These are phyloP conservation scores for Pristiophorus japonicus DNA, from an alignment of 2,113 vertebrate genomes.

Conservation along the genomic window DNA sequence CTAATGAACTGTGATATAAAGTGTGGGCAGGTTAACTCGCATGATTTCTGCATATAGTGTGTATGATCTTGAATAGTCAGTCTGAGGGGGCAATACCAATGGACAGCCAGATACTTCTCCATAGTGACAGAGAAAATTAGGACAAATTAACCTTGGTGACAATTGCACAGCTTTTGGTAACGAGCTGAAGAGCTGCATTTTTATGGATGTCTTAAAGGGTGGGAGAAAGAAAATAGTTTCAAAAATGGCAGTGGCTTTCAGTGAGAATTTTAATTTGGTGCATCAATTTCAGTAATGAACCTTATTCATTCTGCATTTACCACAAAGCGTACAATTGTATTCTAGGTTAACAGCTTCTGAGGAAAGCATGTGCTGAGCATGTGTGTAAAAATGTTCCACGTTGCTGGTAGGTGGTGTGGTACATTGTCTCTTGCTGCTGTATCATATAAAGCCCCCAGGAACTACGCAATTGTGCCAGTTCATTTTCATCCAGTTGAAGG, in stretches of 20 bases:
- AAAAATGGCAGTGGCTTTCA: no score
- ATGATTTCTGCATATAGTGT: background rate
- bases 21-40: background rate
- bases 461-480: no score
- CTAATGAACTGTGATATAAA: background rate
- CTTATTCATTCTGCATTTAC: background rate
- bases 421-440: no score
- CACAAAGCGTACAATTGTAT: background rate
- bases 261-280: background rate
- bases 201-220: no score
- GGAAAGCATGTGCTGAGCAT: background rate
- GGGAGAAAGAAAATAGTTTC: no score
- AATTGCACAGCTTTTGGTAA: background rate
- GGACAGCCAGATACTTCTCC: background rate
- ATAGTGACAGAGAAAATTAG: background rate
- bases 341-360: background rate
- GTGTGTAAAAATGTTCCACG: background rate
- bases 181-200: background rate
- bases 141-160: background rate
- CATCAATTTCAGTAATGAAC: background rate
- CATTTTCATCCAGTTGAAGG: no score
- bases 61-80: background rate
- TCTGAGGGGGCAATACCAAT: background rate
- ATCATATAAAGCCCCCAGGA: no score
- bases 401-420: background rate